phyloP scores from a whole-genome alignment of 2,113 vertebrate genomes.

The Elephantulus edwardii region DNA sequence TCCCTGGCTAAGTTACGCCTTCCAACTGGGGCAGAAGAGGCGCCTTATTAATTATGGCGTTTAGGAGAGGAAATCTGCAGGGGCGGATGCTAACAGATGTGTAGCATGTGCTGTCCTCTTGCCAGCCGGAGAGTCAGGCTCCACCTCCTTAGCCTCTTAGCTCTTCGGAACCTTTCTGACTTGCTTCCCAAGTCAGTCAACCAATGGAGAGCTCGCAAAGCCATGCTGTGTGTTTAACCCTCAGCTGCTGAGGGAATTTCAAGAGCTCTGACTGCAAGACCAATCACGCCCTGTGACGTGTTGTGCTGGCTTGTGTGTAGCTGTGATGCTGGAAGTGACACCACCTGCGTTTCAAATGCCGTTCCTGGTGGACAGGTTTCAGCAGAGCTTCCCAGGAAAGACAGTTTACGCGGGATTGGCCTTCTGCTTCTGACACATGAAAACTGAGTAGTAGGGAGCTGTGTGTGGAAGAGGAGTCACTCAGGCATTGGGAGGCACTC shows the following conservation, averaged over 20 bases:
- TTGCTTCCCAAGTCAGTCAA: neutral
- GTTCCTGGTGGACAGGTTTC: too few relatives aligned
- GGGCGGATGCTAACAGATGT: neutral
- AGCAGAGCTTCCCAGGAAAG: too few relatives aligned
- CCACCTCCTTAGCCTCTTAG: neutral
- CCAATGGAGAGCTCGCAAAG: neutral
- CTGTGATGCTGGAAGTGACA: too few relatives aligned
- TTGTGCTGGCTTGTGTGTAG: too few relatives aligned
- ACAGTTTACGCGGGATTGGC: too few relatives aligned
- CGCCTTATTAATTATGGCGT: conserved; percentile 63
- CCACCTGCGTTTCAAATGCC: too few relatives aligned
- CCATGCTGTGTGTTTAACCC: neutral
- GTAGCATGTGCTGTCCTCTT: rapidly evolving
- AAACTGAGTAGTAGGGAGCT: too few relatives aligned
- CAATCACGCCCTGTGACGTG: too few relatives aligned
- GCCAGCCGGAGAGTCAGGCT: neutral
- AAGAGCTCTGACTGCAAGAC: neutral
- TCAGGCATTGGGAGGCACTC: too few relatives aligned
- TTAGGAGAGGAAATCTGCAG: conserved; percentile 68
- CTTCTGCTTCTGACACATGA: too few relatives aligned
- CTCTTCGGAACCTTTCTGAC: neutral
- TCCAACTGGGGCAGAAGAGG: conserved; percentile 36
- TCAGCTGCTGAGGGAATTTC: neutral
- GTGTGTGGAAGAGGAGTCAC: too few relatives aligned
- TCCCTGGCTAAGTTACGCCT: conserved; percentile 54